phyloP scores from a whole-genome alignment of 2,113 vertebrate species.

The Empidonax traillii region DNA sequence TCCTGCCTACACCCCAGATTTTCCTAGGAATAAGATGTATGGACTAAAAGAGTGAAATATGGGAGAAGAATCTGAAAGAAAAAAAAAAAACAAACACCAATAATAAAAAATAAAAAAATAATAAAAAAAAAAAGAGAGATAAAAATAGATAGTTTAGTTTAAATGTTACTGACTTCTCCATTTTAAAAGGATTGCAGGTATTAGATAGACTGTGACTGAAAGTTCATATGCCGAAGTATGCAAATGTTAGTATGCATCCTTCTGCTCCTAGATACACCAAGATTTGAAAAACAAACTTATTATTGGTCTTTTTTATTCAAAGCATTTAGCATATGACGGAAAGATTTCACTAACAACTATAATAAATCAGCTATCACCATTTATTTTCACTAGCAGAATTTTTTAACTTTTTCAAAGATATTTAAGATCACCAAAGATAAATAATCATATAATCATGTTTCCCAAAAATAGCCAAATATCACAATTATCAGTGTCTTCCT shows the following conservation, averaged over 20 bases:
- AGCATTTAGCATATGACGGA: not conserved
- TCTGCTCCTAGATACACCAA: not conserved
- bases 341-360: not conserved
- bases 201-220: not conserved
- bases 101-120: no score
- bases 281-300: not conserved
- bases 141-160: not conserved
- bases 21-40: not conserved
- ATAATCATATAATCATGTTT: not conserved
- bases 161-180: not conserved
- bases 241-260: not conserved
- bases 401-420: not conserved
- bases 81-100: not conserved
- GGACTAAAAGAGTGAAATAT: not conserved
- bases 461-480: not conserved
- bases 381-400: not conserved
- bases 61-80: not conserved
- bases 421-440: not conserved
- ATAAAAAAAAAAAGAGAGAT: not conserved
- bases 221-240: not conserved
- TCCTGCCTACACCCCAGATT: not conserved
- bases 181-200: not conserved
- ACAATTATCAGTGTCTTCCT: not conserved
- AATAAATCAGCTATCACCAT: not conserved
- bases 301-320: not conserved